Evolutionary conservation across 2,888 invertebrate genomes (phyloP).

Genomic region (Anthophora plumipes): DNA sequence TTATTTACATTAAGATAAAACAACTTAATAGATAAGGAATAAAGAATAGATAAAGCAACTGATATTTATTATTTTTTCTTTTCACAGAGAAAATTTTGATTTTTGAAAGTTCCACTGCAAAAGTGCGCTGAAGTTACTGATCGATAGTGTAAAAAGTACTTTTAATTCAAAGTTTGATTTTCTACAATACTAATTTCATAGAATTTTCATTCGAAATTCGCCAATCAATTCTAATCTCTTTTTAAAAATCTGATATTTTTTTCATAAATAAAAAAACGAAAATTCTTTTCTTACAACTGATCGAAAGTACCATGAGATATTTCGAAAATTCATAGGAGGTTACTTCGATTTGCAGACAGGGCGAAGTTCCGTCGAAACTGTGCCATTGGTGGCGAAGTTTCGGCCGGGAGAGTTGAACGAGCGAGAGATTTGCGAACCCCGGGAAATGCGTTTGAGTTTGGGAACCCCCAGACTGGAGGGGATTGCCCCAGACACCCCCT

Average conservation of each 20-base stretch:
- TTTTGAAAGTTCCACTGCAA: no score
- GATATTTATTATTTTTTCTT: no score
- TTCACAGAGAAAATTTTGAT: no score
- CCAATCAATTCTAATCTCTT: no score
- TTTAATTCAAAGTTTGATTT: background rate
- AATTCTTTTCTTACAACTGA: no score
- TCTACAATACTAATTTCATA: background rate
- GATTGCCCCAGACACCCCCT: slow-evolving; percentile 85
- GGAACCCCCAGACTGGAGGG: slow-evolving; percentile 83
- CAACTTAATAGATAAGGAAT: background rate
- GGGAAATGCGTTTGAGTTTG: slow-evolving; percentile 84
- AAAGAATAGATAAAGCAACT: background rate
- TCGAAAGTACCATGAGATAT: background rate
- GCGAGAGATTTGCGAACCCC: slow-evolving; percentile 78
- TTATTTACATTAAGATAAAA: no score
- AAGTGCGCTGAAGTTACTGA: no score
- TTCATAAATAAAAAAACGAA: no score
- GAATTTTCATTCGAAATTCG: no score
- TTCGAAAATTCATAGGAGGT: background rate
- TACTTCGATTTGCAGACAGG: background rate
- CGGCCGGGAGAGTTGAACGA: slow-evolving; percentile 27
- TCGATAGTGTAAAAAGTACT: no score
- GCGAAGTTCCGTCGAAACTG: slow-evolving; percentile 40
- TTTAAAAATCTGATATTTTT: no score
- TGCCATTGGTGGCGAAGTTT: slow-evolving; percentile 51